Evolutionary conservation across 2,888 invertebrate species (phyloP).

Genomic region (Patella depressa): DNA sequence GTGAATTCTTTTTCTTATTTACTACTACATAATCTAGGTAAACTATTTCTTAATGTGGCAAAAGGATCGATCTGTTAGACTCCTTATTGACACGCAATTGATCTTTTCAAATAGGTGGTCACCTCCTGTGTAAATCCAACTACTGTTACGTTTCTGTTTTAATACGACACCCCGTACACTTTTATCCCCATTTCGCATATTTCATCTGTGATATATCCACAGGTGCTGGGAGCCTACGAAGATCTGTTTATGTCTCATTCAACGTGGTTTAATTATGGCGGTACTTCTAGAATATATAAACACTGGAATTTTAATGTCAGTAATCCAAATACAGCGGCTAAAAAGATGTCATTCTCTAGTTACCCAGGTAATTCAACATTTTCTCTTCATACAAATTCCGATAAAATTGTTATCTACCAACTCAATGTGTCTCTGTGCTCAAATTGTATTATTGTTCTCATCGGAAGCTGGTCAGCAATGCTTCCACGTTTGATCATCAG

Average conservation of each 20-base stretch:
- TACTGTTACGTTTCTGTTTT: too few species aligned
- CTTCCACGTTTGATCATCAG: too few species aligned
- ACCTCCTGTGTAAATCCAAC: too few species aligned
- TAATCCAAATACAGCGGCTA: slow-evolving; percentile 50
- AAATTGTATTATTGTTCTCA: background rate
- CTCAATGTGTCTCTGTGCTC: background rate
- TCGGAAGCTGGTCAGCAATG: background rate
- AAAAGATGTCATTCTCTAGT: slow-evolving; percentile 63
- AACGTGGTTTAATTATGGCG: slow-evolving; percentile 65
- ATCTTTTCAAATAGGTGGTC: too few species aligned
- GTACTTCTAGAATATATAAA: slow-evolving; percentile 64
- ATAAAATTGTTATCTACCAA: too few species aligned
- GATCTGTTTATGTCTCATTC: slow-evolving; percentile 66
- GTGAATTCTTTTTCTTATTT: too few species aligned
- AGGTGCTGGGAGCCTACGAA: slow-evolving; percentile 63
- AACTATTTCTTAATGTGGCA: too few species aligned
- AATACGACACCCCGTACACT: too few species aligned
- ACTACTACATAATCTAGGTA: too few species aligned
- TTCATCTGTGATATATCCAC: background rate
- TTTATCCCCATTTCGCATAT: too few species aligned
- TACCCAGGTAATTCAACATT: slow-evolving; percentile 57
- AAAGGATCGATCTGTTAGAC: too few species aligned
- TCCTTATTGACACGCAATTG: too few species aligned
- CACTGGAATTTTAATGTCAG: slow-evolving; percentile 61
- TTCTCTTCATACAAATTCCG: background rate